Conservation (phyloP, 2,888 invertebrate genomes). For the Listrodromus nycthemerus region DNA sequence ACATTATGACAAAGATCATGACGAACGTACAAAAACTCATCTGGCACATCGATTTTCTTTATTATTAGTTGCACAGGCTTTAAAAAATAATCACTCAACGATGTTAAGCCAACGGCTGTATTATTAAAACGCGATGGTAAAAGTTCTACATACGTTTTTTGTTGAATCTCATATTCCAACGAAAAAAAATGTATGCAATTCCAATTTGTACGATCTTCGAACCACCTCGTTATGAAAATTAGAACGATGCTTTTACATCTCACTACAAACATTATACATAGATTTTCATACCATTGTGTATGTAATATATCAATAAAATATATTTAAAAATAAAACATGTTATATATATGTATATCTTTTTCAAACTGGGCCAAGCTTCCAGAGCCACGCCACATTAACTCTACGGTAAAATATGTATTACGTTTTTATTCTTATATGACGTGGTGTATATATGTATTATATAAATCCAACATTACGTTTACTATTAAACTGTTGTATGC, state of each 20-base stretch:
- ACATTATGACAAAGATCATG: conserved; percentile 26
- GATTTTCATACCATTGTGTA: conserved; percentile 53
- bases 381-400: conserved; percentile 70
- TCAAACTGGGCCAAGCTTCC: conserved; percentile 68
- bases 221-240: conserved; percentile 67
- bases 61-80: conserved; percentile 37
- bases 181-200: conserved; percentile 69
- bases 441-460: conserved; percentile 63
- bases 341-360: conserved; percentile 53
- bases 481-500: conserved; percentile 74
- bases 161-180: conserved; percentile 40
- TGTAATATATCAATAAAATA: conserved; percentile 76
- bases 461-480: conserved; percentile 73
- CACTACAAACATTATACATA: conserved; percentile 58
- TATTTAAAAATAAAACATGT: conserved; percentile 75
- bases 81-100: conserved; percentile 60
- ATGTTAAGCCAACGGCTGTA: conserved; percentile 59
- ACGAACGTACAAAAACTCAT: conserved; percentile 65
- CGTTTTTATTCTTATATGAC: conserved; percentile 56
- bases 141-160: background rate
- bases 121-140: conserved; percentile 44
- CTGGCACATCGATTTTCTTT: conserved; percentile 61
- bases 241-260: conserved; percentile 61
- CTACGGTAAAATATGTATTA: conserved; percentile 69
- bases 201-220: conserved; percentile 72